Evolutionary conservation across 2,797 vertebrate species (phyloP).

Genomic region (Platalea minor): DNA sequence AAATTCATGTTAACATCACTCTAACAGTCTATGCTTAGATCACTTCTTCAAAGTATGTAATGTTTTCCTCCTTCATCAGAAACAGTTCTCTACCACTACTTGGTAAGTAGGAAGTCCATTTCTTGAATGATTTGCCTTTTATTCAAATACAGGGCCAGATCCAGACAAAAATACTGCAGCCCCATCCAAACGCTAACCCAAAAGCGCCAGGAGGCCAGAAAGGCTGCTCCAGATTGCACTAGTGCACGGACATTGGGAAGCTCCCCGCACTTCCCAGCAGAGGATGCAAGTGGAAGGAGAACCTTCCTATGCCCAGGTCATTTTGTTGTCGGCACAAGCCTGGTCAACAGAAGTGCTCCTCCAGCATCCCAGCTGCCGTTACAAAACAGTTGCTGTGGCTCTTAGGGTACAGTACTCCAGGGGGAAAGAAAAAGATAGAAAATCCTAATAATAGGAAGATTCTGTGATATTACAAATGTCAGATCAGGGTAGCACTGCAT

Average conservation of each 20-base stretch:
- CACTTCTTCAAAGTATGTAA: neutral
- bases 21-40: neutral
- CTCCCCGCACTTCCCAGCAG: neutral
- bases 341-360: neutral
- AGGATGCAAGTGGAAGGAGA: neutral
- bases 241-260: neutral
- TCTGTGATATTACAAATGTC: constrained; percentile 4
- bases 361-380: neutral
- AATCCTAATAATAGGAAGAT: neutral
- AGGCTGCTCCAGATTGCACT: neutral
- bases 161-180: neutral
- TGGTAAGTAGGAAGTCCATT: neutral
- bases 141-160: neutral
- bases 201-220: neutral
- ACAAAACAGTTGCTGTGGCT: neutral
- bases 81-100: neutral
- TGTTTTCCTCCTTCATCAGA: neutral
- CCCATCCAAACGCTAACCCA: neutral
- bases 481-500: neutral
- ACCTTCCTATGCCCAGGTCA: neutral
- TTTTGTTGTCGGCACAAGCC: neutral
- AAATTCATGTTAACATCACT: neutral
- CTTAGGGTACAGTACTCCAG: neutral
- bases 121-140: neutral
- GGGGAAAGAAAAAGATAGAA: neutral